Percentiles rank a stretch among this genome's conserved stretches.
Conservation (phyloP, 2,888 invertebrate species). For the Seira ritae region DNA sequence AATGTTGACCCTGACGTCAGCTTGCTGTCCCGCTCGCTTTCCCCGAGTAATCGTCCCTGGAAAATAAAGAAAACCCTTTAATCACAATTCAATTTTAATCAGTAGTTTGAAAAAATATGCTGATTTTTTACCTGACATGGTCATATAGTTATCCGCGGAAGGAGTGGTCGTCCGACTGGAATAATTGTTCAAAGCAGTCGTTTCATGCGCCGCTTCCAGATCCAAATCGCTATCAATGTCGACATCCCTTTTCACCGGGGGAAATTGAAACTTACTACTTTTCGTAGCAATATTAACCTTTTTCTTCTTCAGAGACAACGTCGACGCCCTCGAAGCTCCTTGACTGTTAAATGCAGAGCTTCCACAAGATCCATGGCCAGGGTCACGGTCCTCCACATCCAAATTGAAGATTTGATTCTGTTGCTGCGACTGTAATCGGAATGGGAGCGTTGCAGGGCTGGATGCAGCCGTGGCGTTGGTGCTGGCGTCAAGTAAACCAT, state of each 20-base stretch:
- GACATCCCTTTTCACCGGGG: conserved; percentile 17
- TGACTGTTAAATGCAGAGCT: conserved; percentile 35
- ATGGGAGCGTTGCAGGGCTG: conserved; percentile 46
- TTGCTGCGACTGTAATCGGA: conserved; percentile 22
- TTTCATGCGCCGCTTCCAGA: conserved; percentile 52
- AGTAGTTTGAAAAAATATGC: too few relatives aligned
- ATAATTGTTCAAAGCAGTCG: conserved; percentile 40
- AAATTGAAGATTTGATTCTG: not conserved
- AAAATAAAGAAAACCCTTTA: conserved; percentile 77
- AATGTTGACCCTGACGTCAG: conserved; percentile 84
- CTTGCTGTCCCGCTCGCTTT: conserved; percentile 83
- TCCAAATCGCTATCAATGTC: conserved; percentile 50
- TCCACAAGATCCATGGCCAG: conserved; percentile 18
- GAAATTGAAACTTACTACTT: not conserved
- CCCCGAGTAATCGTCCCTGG: conserved; percentile 84
- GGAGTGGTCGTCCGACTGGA: conserved; percentile 28
- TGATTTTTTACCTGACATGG: conserved; percentile 53
- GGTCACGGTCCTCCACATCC: conserved; percentile 1
- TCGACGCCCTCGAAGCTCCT: conserved; percentile 41
- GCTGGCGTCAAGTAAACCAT: conserved; percentile 20
- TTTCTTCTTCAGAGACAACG: conserved; percentile 51
- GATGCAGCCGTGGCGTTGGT: conserved; percentile 43
- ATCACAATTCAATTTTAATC: not conserved
- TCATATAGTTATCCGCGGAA: conserved; percentile 51
- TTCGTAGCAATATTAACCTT: conserved; percentile 51